A percentile compares a stretch with the other conserved stretches of the same genome.
phyloP scores from a whole-genome alignment of 2,888 invertebrate genomes.

The Trichopoda pennipes region DNA sequence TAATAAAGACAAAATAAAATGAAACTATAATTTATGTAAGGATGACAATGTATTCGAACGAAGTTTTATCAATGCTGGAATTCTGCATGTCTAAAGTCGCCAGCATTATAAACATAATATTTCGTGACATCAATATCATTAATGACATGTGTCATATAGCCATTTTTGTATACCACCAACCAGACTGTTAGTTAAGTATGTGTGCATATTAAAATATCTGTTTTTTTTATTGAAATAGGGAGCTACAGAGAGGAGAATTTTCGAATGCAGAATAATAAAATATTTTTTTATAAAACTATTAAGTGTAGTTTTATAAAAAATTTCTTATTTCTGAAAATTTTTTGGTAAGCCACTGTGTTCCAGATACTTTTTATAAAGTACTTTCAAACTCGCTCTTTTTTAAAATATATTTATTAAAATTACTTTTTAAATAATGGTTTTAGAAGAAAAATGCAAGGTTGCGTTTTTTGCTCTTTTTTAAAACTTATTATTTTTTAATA shows the following conservation, averaged over 20 bases:
- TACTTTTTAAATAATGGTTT: no score
- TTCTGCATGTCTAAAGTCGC: background rate
- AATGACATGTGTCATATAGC: slow-evolving; percentile 66
- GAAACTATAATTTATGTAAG: background rate
- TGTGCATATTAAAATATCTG: background rate
- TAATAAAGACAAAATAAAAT: slow-evolving; percentile 3
- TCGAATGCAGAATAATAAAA: no score
- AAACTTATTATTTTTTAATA: no score
- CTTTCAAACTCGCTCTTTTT: no score
- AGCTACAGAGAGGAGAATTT: background rate
- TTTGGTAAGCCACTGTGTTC: no score
- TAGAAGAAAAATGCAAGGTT: no score
- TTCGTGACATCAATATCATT: slow-evolving; percentile 52
- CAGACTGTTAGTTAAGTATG: background rate
- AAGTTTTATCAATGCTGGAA: background rate
- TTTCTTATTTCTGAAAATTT: no score
- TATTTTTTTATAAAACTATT: no score
- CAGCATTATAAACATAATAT: slow-evolving; percentile 28
- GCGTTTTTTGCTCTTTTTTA: no score
- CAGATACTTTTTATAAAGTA: no score
- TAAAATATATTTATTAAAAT: no score
- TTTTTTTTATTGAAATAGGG: background rate
- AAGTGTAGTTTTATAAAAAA: no score
- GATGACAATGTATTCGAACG: background rate
- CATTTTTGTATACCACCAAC: slow-evolving; percentile 9